phyloP scores from a whole-genome alignment of 2,113 vertebrate species.

The Tetraodon nigroviridis region DNA sequence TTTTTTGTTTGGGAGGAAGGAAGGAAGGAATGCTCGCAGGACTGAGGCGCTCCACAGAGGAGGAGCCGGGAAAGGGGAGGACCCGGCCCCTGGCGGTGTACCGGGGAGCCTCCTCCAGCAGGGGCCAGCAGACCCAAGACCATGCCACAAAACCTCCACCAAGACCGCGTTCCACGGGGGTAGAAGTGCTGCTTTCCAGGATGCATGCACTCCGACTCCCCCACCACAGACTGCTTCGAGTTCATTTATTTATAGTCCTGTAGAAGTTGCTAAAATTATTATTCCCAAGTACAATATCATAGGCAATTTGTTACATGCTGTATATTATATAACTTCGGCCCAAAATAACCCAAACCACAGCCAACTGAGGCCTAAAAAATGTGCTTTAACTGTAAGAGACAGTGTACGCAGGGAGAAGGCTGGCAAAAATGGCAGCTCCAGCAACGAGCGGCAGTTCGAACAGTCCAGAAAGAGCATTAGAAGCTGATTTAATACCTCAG shows the following conservation, averaged over 20 bases:
- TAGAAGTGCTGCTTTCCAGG: too few relatives aligned
- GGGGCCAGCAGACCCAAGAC: constrained; percentile 42
- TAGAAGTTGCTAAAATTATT: too few relatives aligned
- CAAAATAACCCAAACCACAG: too few relatives aligned
- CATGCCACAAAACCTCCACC: neutral
- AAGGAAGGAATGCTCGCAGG: constrained; percentile 28
- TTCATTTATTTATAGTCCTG: too few relatives aligned
- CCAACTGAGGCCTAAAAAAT: too few relatives aligned
- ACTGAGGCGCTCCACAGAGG: constrained; percentile 36
- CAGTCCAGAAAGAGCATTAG: constrained; percentile 55
- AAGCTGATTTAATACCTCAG: constrained; percentile 17
- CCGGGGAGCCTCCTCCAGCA: constrained; percentile 20
- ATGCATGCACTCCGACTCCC: too few relatives aligned
- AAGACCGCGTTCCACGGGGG: too few relatives aligned
- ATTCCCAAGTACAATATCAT: too few relatives aligned
- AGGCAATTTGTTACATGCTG: too few relatives aligned
- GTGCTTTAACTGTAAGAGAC: too few relatives aligned
- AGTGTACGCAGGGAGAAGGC: constrained; percentile 9
- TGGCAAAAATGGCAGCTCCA: constrained; percentile 48
- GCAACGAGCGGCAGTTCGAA: constrained; percentile 61
- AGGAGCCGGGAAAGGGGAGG: constrained; percentile 59
- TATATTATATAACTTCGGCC: too few relatives aligned
- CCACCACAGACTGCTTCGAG: too few relatives aligned
- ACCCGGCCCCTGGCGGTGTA: neutral
- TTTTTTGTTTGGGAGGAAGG: constrained; percentile 14